Evolutionary conservation across 2,888 invertebrate genomes (phyloP).

Genomic region (Drosophila bunnanda): DNA sequence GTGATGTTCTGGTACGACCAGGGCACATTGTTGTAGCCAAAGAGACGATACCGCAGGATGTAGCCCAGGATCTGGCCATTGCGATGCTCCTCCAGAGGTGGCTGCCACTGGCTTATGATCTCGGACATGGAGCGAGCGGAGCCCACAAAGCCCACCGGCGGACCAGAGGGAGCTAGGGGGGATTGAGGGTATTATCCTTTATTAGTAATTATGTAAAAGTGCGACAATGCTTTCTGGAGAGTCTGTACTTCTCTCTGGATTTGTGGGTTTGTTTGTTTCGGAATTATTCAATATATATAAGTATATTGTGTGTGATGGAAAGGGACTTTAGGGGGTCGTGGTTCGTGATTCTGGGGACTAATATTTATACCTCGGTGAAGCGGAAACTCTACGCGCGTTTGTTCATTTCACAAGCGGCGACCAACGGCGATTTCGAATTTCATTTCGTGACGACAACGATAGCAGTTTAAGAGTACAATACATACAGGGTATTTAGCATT

Average conservation of each 20-base stretch:
- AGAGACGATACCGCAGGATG: constrained; percentile 94
- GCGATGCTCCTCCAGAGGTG: constrained; percentile 96
- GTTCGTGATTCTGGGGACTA: too few species aligned
- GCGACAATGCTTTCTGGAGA: not conserved
- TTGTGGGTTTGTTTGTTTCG: not conserved
- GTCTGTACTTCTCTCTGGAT: constrained; percentile 31
- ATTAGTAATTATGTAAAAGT: not conserved
- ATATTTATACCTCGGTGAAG: constrained; percentile 84
- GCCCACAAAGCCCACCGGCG: constrained; percentile 97
- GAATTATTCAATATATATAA: not conserved
- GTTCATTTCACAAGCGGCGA: constrained; percentile 55
- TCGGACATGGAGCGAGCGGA: constrained; percentile 97
- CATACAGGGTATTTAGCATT: constrained; percentile 65
- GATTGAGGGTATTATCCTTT: not conserved
- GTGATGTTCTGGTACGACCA: constrained; percentile 97
- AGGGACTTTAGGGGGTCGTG: constrained; percentile 1
- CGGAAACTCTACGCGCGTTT: constrained; percentile 83
- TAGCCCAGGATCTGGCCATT: constrained; percentile 98
- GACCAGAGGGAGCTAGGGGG: constrained; percentile 95
- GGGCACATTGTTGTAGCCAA: constrained; percentile 95
- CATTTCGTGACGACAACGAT: constrained; percentile 69
- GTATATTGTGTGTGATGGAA: constrained; percentile 9
- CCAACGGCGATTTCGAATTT: constrained; percentile 57
- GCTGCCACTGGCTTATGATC: constrained; percentile 98
- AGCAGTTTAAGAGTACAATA: constrained; percentile 72